A percentile compares a stretch with the other conserved stretches of the same genome.
phyloP scores from a whole-genome alignment of 1,140 invertebrate species.

The Eriosoma lanigerum region DNA sequence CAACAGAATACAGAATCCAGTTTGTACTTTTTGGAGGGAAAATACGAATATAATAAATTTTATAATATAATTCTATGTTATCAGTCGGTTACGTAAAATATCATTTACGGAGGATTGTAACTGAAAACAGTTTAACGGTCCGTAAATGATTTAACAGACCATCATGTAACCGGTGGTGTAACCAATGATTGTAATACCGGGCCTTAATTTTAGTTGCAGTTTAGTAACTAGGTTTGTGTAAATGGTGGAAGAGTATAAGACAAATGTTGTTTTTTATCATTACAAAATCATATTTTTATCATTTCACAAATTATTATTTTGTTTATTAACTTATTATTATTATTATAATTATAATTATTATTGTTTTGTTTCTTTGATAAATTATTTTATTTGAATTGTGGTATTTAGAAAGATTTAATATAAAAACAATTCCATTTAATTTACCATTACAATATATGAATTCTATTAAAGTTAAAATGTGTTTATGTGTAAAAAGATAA shows the following conservation, averaged over 20 bases:
- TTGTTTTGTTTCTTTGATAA: constrained; percentile 12
- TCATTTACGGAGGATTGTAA: too few species aligned
- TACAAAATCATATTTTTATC: constrained; percentile 34
- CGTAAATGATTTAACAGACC: too few species aligned
- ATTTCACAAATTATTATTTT: constrained; percentile 19
- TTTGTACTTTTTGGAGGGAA: too few species aligned
- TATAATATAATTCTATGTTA: too few species aligned
- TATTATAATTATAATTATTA: not conserved
- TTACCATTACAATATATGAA: not conserved
- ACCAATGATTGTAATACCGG: too few species aligned
- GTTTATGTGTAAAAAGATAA: too few species aligned
- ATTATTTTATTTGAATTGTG: constrained; percentile 27
- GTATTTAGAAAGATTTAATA: constrained; percentile 2
- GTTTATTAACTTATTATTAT: constrained; percentile 20
- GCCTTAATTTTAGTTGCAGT: constrained; percentile 45
- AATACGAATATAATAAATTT: too few species aligned
- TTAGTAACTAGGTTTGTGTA: constrained; percentile 46
- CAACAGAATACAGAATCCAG: too few species aligned
- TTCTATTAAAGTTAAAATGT: constrained; percentile 1
- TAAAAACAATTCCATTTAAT: constrained; percentile 2
- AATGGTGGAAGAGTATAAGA: constrained; percentile 50
- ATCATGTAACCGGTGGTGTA: too few species aligned
- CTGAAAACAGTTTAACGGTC: too few species aligned
- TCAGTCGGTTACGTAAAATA: too few species aligned
- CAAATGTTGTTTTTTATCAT: constrained; percentile 36